Percentiles rank a stretch among this genome's conserved stretches.
Conservation (phyloP, 2,113 vertebrate genomes). For the Nyctibius bracteatus region DNA sequence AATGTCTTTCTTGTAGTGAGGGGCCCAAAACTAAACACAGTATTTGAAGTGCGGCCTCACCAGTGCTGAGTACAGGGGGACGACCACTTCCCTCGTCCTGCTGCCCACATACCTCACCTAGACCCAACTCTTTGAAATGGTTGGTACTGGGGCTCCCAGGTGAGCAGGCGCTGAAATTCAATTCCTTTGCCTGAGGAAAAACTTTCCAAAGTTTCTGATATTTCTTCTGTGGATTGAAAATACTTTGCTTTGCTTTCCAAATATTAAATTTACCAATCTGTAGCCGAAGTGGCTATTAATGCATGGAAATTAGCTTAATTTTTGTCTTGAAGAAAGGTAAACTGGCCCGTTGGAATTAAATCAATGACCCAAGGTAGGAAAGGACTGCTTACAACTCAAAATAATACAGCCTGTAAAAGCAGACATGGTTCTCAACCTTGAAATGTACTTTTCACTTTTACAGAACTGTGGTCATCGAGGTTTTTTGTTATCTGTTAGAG, state of each 20-base stretch:
- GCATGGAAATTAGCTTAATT: neutral
- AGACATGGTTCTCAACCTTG: neutral
- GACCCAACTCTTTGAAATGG: neutral
- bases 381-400: neutral
- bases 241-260: neutral
- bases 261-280: neutral
- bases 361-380: neutral
- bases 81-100: too few relatives aligned
- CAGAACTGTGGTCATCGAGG: neutral
- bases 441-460: neutral
- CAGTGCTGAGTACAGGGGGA: too few relatives aligned
- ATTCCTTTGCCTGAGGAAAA: neutral
- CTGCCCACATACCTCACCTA: neutral
- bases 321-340: neutral
- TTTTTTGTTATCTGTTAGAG: neutral
- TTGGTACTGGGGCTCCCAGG: neutral
- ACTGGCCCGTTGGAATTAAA: neutral
- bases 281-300: neutral
- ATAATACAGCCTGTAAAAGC: neutral
- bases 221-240: neutral
- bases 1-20: too few relatives aligned
- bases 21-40: too few relatives aligned
- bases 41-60: too few relatives aligned
- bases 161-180: neutral
- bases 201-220: neutral